Evolutionary conservation across 2,797 vertebrate species (phyloP).

Genomic region (Enteromius thamalakanensis): DNA sequence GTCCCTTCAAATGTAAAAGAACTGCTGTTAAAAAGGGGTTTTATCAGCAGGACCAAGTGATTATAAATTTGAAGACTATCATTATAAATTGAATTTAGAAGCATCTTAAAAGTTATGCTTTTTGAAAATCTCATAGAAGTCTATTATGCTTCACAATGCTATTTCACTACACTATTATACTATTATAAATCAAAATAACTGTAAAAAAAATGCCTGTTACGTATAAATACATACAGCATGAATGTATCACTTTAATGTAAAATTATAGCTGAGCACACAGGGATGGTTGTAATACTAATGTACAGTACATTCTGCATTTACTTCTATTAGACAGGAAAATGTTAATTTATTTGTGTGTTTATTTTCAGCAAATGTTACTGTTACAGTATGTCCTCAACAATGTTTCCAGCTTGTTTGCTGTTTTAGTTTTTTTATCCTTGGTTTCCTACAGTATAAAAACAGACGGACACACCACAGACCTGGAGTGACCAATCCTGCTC

Average conservation of each 20-base stretch:
- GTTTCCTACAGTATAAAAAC: background rate
- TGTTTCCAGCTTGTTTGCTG: background rate
- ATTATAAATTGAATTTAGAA: background rate
- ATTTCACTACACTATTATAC: too few relatives aligned
- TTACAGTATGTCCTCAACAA: background rate
- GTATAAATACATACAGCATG: background rate
- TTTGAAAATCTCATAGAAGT: background rate
- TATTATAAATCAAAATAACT: too few relatives aligned
- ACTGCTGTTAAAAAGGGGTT: background rate
- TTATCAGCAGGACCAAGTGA: background rate
- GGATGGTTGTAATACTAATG: background rate
- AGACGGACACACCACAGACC: slow-evolving; percentile 38
- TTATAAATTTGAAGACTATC: background rate
- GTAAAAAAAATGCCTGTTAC: too few relatives aligned
- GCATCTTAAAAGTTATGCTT: background rate
- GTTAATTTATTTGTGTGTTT: background rate
- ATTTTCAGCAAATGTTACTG: background rate
- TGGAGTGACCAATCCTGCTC: background rate
- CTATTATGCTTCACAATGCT: too few relatives aligned
- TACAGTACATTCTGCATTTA: background rate
- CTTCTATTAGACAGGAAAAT: background rate
- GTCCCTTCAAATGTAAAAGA: background rate
- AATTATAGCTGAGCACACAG: background rate
- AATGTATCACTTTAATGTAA: background rate
- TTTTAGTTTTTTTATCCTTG: background rate